Evolutionary conservation across 92 coral and sea anemone species (phyloP), one percentile per base, ranked within the genome.

Genomic region (Siderastrea radians): DNA sequence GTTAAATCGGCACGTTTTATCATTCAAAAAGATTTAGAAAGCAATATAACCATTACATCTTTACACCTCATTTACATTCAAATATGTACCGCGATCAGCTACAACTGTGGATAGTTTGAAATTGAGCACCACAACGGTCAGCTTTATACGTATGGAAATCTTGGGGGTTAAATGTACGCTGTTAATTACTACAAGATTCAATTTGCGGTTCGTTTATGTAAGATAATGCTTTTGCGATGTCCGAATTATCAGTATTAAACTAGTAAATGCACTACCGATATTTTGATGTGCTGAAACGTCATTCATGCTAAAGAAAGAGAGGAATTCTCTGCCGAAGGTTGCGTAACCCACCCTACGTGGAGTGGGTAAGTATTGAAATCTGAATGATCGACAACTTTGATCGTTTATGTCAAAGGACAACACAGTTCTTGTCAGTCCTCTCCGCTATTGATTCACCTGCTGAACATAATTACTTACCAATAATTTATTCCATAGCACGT

Each of bases 401-500:
- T 52, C 62, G 63, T 9, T 53, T 19, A 53, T 53, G 14, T 74
- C 10, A 8, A 17, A 73, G n/a, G 10, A 51, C 17, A 50, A 47
- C 46, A 2, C 53, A 19, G 1, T 55, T 44, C 43, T 11, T 55
- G 47, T 2, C 11, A 16, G 53, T 74, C 46, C 10, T 44, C 10
- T 60, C 63, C 7, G 7, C 6, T 38, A 5, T 60, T 78, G 66
- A 64, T 6, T 7, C 82, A 61, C 70, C 82, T 78, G 82, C 52
- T 46, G 2, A 16, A 44, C 38, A 61, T 46, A 69, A 55, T 69
- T 17, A 57, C 68, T 81, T 6, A 7, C 10, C 13, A 2, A 48
- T 69, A 81, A 68, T 81, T 81, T 68, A 68, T 55, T 68, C 75
- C 54, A 44, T 43, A 53, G 72, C 45, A 63, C 72, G 72, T 67